Percentiles rank a stretch among this genome's conserved stretches.
phyloP scores from a whole-genome alignment of 1,140 invertebrate genomes.

The Drosophila dunni region DNA sequence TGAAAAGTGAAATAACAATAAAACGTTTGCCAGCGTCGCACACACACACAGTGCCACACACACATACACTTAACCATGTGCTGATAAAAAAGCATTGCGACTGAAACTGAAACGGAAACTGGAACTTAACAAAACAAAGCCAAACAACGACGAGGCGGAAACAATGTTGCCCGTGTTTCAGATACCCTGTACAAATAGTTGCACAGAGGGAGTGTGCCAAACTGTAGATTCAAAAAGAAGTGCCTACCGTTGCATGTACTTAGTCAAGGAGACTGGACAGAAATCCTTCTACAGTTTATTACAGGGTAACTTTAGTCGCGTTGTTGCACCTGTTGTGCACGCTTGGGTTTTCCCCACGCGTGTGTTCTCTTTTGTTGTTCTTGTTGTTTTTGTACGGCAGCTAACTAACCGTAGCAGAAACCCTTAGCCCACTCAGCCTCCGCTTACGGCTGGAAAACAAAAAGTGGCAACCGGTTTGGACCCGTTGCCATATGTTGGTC shows the following conservation, averaged over 20 bases:
- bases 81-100: constrained; percentile 49
- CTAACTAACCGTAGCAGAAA: constrained; percentile 48
- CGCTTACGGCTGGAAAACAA: constrained; percentile 10
- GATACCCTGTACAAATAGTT: constrained; percentile 2
- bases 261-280: too few species aligned
- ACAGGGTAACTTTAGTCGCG: not conserved
- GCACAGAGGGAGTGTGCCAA: not conserved
- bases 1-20: constrained; percentile 76
- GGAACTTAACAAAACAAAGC: constrained; percentile 65
- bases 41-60: constrained; percentile 18
- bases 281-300: not conserved
- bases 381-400: constrained; percentile 25
- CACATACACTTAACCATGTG: constrained; percentile 39
- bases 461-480: constrained; percentile 34
- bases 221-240: not conserved
- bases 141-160: constrained; percentile 59
- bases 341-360: constrained; percentile 15
- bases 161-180: constrained; percentile 65
- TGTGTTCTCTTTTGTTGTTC: constrained; percentile 5
- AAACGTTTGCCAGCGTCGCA: constrained; percentile 59
- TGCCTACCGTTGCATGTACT: not conserved
- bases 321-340: not conserved
- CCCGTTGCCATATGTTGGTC: constrained; percentile 72
- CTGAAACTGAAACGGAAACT: constrained; percentile 42
- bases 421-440: constrained; percentile 14